Evolutionary conservation across 2,888 invertebrate species (phyloP), one percentile per base, ranked within the genome.

Genomic region (Andricus curvator): DNA sequence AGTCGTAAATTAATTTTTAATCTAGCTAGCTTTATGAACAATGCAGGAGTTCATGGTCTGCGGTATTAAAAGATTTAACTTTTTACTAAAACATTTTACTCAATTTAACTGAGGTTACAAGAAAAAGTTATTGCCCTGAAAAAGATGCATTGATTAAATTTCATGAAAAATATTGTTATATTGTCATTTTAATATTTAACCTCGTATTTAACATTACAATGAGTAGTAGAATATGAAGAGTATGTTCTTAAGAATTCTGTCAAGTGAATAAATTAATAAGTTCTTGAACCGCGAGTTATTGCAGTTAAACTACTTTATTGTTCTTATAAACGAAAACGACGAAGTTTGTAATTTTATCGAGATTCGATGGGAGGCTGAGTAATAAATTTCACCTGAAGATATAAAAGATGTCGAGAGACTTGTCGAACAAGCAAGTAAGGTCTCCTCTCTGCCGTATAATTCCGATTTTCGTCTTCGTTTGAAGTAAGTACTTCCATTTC

Each of bases 401-500:
- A 44, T 44, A 48, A 70, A 74, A 74, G 74, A 74, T 74, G n/a
- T 33, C n/a, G 70, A 74, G 41, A 44, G 74, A 74, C 74, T 74
- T 74, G 74, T 74, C 33, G 33, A 74, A 56, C 56, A 56, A 74
- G 74, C 29, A 74, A 56, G 62, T 33, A 68, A 56, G 20, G 51
- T 74, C 29, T 25, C 29, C 33, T 74, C 33, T 74, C 74, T 74
- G n/a, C 33, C 74, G 74, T 33, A 74, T 74, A 74, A 74, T 74
- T 74, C 74, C 29, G 56, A 74, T 56, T 74, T 74, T 74, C 74
- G 74, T 74, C 74, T 74, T 74, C 74, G 74, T 56, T 74, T 74
- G 74, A 74, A 74, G 74, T 74, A 56, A 74, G 25, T 74, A 74
- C 74, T 74, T 74, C 74, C 74, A 74, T 74, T 74, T 56, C 74